Conservation (phyloP, 2,888 invertebrate species). For the Ennomos fuscantarius region DNA sequence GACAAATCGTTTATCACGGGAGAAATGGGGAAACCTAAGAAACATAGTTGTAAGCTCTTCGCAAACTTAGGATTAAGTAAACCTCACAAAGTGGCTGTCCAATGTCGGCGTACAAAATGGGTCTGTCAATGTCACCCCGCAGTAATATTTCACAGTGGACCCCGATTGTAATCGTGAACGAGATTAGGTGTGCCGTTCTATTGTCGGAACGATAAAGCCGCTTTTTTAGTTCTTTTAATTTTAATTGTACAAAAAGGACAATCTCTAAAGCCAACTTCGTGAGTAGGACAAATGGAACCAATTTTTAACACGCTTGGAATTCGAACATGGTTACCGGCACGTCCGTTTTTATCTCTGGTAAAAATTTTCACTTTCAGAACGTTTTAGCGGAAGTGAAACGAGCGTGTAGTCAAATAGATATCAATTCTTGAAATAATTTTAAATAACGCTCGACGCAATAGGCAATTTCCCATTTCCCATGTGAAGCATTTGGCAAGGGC, state of each 20-base stretch:
- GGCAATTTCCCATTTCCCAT: constrained; percentile 34
- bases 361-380: constrained; percentile 1
- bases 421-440: constrained; percentile 17
- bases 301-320: constrained; percentile 6
- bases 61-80: constrained; percentile 37
- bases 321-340: neutral
- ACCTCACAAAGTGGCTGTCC: constrained; percentile 40
- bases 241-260: constrained; percentile 30
- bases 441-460: constrained; percentile 27
- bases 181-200: constrained; percentile 44
- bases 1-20: constrained; percentile 25
- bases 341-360: no score
- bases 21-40: constrained; percentile 15
- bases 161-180: constrained; percentile 37
- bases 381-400: constrained; percentile 16
- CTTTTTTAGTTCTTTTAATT: constrained; percentile 36
- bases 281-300: constrained; percentile 22
- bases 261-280: constrained; percentile 26
- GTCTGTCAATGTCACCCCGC: constrained; percentile 42
- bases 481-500: constrained; percentile 24
- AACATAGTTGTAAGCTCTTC: constrained; percentile 24
- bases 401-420: constrained; percentile 7
- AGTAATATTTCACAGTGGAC: constrained; percentile 46
- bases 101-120: constrained; percentile 44
- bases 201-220: constrained; percentile 45